Conservation (phyloP, 2,113 vertebrate species). For the Antigone vipio region DNA sequence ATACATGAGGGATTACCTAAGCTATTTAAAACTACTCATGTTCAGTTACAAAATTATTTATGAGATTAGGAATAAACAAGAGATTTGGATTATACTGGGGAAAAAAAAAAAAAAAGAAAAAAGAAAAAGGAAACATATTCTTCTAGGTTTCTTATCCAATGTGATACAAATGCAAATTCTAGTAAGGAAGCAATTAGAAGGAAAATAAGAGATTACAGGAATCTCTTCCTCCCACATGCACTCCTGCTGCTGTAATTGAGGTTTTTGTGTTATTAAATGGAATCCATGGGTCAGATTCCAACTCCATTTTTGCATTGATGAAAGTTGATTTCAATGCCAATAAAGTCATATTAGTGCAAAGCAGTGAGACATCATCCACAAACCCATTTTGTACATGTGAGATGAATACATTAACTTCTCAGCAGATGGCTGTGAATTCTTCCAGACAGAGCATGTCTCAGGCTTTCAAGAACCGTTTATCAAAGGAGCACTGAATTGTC, state of each 20-base stretch:
- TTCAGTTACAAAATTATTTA: background rate
- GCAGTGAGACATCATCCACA: background rate
- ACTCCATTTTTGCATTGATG: background rate
- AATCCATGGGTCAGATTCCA: background rate
- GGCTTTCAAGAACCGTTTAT: conserved; percentile 11
- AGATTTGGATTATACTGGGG: background rate
- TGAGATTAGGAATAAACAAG: background rate
- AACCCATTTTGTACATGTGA: background rate
- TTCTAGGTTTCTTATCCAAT: background rate
- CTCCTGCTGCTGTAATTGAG: background rate
- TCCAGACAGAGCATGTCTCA: conserved; percentile 15
- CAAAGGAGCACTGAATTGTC: conserved; percentile 15
- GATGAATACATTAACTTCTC: conserved; percentile 23
- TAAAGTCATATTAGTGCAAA: conserved; percentile 9
- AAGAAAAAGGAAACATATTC: background rate
- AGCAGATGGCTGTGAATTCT: conserved; percentile 47
- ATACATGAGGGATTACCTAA: background rate
- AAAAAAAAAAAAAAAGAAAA: too few species aligned
- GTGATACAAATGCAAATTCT: background rate
- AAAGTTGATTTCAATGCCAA: background rate
- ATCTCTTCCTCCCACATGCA: background rate
- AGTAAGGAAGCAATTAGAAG: background rate
- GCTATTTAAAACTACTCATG: background rate
- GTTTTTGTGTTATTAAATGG: background rate
- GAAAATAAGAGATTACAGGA: background rate